Conservation (phyloP, 2,888 invertebrate genomes). For the Parasteatoda lunata region DNA sequence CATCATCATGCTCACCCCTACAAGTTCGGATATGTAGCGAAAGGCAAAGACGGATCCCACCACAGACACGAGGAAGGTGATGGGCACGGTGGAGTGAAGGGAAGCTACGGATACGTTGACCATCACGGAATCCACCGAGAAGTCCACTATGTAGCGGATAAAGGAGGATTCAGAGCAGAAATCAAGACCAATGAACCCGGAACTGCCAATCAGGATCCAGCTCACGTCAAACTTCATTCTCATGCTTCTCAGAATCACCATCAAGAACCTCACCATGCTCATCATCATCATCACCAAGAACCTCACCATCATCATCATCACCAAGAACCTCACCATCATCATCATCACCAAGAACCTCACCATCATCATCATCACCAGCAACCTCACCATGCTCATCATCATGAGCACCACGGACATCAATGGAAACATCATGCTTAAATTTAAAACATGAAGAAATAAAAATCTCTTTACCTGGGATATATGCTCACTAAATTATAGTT, state of each 20-base stretch:
- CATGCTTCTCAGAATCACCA: conserved; percentile 33
- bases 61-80: conserved; percentile 49
- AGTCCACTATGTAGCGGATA: conserved; percentile 51
- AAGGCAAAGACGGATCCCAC: conserved; percentile 39
- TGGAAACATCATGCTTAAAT: too few relatives aligned
- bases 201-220: not conserved
- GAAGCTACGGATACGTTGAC: conserved; percentile 53
- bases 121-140: conserved; percentile 41
- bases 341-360: not conserved
- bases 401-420: too few relatives aligned
- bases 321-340: not conserved
- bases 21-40: conserved; percentile 48
- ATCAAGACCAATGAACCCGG: conserved; percentile 13
- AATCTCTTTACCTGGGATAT: too few relatives aligned
- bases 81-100: conserved; percentile 36
- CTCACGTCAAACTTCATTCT: conserved; percentile 40
- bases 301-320: conserved; percentile 20
- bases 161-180: conserved; percentile 46
- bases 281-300: conserved; percentile 27
- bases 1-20: conserved; percentile 46
- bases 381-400: too few relatives aligned
- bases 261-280: conserved; percentile 35
- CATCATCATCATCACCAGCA: not conserved
- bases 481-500: too few relatives aligned
- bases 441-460: too few relatives aligned